Base-by-base conservation (phyloP, 2,113 vertebrate genomes). In the Syngnathoides biaculeatus region DNA sequence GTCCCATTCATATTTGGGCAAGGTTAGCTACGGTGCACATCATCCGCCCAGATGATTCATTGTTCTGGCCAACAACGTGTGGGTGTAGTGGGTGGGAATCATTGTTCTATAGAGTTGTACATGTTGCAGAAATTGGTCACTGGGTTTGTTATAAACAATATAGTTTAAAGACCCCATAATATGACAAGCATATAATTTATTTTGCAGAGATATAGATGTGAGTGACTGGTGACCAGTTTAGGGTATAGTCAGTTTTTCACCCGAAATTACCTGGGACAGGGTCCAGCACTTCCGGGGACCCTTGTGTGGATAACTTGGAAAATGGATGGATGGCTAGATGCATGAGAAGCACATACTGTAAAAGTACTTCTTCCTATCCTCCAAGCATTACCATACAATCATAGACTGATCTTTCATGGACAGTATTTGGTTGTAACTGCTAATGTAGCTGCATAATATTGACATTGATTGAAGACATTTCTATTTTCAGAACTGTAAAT, bases 81-180 rank as follows among this genome's bases (percentile, higher is more conserved):
- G 68, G 81, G 82, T 79, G 69, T 73, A 77, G 84, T 86, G 83
- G 84, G 75, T 80, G 77, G 76, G 79, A 82, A 73, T 84, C 74
- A 89, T 90, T 91, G 80, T 64, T 86, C 87, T 91, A 92, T 91
- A 84, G 87, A 90, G 90, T 93, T 83, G 72, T 79, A 22, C 81
- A 74, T 78, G 60, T 78, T 85, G 75, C 80, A 72, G 75, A 71
- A 68, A 82, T 72, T 90, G 80, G 87, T 88, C 86, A 85, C 78
- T 79, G 79, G 67, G 64, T 86, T 90, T 90, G 84, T 82, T 85
- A 83, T 78, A 87, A 89, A 90, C 89, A 80, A 79, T 91, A 81
- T 71, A 68, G 6, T 91, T 89, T 89, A 90, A 91, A 77, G 61
- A 85, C 83, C 89, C 92, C 79, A 88, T 93, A 92, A 83, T 20